Percentiles rank a stretch among this genome's conserved stretches.
These are phyloP conservation scores for Cyrtodaria siliqua DNA, from an alignment of 2,888 invertebrate genomes.

Conservation along the genomic window DNA sequence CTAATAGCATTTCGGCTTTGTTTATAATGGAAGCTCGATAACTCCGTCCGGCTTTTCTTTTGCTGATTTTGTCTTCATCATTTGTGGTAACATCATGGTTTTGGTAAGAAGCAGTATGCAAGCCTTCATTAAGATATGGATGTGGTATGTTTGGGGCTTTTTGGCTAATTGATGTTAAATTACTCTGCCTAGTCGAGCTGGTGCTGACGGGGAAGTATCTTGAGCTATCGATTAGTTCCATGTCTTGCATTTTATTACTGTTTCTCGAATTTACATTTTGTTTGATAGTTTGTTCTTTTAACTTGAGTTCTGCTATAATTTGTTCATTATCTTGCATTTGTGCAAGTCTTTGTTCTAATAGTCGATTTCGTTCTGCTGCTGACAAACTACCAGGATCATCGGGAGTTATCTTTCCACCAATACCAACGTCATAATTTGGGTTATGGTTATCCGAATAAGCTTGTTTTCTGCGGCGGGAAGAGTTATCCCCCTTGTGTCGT, in stretches of 20 bases:
- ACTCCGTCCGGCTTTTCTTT: constrained; percentile 4
- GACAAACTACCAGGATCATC: constrained; percentile 22
- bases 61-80: not conserved
- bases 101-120: not conserved
- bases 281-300: constrained; percentile 14
- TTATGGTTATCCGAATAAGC: too few species aligned
- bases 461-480: not conserved
- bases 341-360: constrained; percentile 42
- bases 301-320: constrained; percentile 32
- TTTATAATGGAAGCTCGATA: constrained; percentile 59
- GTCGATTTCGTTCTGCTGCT: constrained; percentile 17
- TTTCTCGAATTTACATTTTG: constrained; percentile 25
- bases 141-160: constrained; percentile 12
- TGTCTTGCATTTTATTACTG: constrained; percentile 1
- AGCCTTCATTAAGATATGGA: not conserved
- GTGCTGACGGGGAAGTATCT: too few species aligned
- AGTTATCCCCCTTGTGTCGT: not conserved
- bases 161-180: constrained; percentile 1
- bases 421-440: not conserved
- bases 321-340: constrained; percentile 46
- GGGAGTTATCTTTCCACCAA: constrained; percentile 11
- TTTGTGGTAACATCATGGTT: not conserved
- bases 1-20: constrained; percentile 63
- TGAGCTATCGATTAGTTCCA: not conserved
- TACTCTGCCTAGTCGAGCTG: not conserved